Base-by-base conservation (phyloP, 2,888 invertebrate species). In the Andrena chrysosceles region DNA sequence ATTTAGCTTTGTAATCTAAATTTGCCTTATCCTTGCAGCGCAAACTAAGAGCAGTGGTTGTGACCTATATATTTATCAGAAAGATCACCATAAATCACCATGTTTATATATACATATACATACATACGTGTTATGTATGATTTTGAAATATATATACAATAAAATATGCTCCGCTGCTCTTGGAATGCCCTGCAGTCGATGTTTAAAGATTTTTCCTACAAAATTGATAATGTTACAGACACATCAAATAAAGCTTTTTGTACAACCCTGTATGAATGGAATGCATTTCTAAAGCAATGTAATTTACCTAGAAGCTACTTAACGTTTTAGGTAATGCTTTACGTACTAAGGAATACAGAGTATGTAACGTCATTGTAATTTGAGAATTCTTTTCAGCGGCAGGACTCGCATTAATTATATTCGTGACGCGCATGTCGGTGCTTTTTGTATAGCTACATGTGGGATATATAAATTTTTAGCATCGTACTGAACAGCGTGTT, bases 1-100 rank as follows among this genome's bases (percentile, higher is more conserved):
- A 86, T 81, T 87, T 85, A 89, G 83, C 83, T 87, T 89, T 84
- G 74, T 87, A 87, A 85, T 88, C 84, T 89, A 90, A 89, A 86
- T 90, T 89, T 89, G 89, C 90, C 90, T 91, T 91, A 89, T 86
- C 81, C 84, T 91, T 85, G 83, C 85, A 82, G 85, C 29, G 77
- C 86, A 84, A 73, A 77, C 85, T 85, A 82, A 85, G 85, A 86
- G 85, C 86, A 86, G 84, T 84, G 80, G 68, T 70, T 70, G 73
- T 80, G 68, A 73, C 23, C 10, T 71, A 48, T 82, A 68, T 71
- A 77, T 85, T 84, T 74, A 42, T 73, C 66, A 70, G 29, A 59
- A 72, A 78, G 77, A 72, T 63, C 8, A 42, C 42, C 72, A 77
- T 49, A 52, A 68, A 59, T 73, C 13, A 54, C 77, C 42, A 81